Conservation (phyloP, 2,888 invertebrate genomes). For the Drosophila robusta region DNA sequence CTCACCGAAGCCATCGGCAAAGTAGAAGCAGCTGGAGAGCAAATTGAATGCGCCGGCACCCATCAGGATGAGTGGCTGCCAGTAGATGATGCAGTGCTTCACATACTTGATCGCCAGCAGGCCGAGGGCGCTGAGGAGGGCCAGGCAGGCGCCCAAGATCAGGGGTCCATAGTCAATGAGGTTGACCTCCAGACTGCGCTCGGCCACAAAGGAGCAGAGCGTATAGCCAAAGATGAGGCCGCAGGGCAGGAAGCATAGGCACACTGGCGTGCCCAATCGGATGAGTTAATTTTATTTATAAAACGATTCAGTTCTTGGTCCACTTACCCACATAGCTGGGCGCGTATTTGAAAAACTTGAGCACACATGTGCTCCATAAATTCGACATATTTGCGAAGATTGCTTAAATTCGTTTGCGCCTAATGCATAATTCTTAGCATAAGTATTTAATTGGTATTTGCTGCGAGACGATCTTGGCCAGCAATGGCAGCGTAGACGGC, state of each 20-base stretch:
- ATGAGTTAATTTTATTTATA: neutral
- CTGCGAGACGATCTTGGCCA: slow-evolving; percentile 6
- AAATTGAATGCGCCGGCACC: slow-evolving; percentile 71
- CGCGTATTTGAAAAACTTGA: slow-evolving; percentile 74
- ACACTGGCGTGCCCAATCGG: slow-evolving; percentile 49
- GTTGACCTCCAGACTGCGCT: slow-evolving; percentile 57
- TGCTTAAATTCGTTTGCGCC: neutral
- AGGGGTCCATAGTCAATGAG: slow-evolving; percentile 79
- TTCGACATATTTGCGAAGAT: slow-evolving; percentile 53
- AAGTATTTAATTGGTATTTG: neutral
- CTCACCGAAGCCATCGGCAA: slow-evolving; percentile 81
- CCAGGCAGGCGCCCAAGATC: slow-evolving; percentile 75
- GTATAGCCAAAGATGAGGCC: slow-evolving; percentile 83
- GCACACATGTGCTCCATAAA: slow-evolving; percentile 70
- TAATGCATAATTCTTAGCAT: slow-evolving; percentile 30
- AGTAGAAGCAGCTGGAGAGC: slow-evolving; percentile 82
- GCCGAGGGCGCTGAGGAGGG: slow-evolving; percentile 61
- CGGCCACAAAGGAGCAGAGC: slow-evolving; percentile 77
- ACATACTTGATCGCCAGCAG: slow-evolving; percentile 74
- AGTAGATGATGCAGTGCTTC: slow-evolving; percentile 77
- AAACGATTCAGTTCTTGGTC: neutral
- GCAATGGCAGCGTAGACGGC: slow-evolving; percentile 25
- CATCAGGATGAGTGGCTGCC: slow-evolving; percentile 77
- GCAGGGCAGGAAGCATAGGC: slow-evolving; percentile 79
- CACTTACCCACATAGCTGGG: slow-evolving; percentile 79